Evolutionary conservation across 2,113 vertebrate genomes (phyloP), one percentile per base, ranked within the genome.

Genomic region (Ctenodactylus gundi): DNA sequence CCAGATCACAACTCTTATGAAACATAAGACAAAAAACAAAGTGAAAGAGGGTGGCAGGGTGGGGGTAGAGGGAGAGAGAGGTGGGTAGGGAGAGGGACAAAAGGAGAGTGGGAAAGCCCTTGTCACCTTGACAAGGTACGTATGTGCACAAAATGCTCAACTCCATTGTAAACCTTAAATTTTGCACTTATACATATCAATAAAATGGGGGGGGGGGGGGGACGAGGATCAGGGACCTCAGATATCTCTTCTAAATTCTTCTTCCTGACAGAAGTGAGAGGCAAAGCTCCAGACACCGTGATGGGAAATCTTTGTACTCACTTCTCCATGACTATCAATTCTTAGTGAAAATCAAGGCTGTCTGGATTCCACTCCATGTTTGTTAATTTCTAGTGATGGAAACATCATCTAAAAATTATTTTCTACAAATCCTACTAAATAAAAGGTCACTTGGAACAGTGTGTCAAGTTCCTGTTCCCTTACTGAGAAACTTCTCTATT

Each of bases 371-470:
- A 34, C 29, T 92, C 89, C 25, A 7, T 53, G 58, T 90, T 44
- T 90, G 46, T 41, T 75, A 67, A 68, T 81, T 36, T 88, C 25
- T 67, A 36, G 91, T 81, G 88, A 60, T 1, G 80, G 58, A 85
- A 84, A 81, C 10, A 78, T 25, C 51, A 51, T 49, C 67, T 93
- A 57, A 83, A 94, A 90, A 93, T 78, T 57, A n/a, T 10, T 68
- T 46, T 75, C 36, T n/a, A 57, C 21, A 95, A 87, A 83, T 65
- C 36, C 21, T 76, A 65, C 62, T 84, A 70, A 86, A 80, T 46
- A 60, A 87, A 85, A 92, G 67, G 60, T 67, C 70, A 84, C 77
- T 83, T 60, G 70, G 4, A 85, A 41, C 36, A 41, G 41, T 85
- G 36, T 81, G 64, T 70, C 12, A 65, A 76, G 36, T 80, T 85